These are phyloP conservation scores for Lithosia quadra DNA, from an alignment of 2,888 invertebrate genomes.

Conservation along the genomic window DNA sequence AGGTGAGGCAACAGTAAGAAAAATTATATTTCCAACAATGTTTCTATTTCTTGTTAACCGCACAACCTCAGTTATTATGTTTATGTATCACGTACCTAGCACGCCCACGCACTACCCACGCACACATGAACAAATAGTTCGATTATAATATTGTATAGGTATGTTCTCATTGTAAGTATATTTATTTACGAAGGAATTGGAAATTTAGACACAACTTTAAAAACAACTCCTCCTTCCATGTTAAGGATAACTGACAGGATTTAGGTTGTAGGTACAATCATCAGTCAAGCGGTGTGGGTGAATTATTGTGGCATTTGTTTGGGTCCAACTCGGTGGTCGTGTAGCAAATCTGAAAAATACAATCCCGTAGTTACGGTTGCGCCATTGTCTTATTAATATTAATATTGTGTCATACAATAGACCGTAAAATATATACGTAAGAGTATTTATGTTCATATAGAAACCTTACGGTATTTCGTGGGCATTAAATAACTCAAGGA, in stretches of 20 bases:
- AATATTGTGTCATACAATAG: conserved; percentile 1
- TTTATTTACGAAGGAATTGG: conserved; percentile 32
- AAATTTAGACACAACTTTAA: conserved; percentile 45
- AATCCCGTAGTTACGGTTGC: not conserved
- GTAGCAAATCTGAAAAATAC: conserved; percentile 38
- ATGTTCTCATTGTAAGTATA: conserved; percentile 42
- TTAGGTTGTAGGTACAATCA: conserved; percentile 66
- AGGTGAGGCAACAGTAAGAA: conserved; percentile 27
- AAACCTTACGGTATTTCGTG: conserved; percentile 31
- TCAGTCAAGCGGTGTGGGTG: conserved; percentile 65
- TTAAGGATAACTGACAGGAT: conserved; percentile 62
- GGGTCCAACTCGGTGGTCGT: conserved; percentile 32
- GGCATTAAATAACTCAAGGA: too few relatives aligned
- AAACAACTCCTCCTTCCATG: conserved; percentile 59
- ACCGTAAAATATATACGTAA: conserved; percentile 25
- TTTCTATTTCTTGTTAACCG: conserved; percentile 34
- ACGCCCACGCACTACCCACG: too few relatives aligned
- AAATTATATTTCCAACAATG: conserved; percentile 39
- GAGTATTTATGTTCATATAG: conserved; percentile 22
- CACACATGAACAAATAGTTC: conserved; percentile 47
- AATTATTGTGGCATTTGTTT: conserved; percentile 65
- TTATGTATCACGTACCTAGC: conserved; percentile 45
- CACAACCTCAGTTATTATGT: conserved; percentile 36
- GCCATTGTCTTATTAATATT: not conserved
- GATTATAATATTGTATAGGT: too few relatives aligned